These are phyloP conservation scores for Drosophila borborema DNA, from an alignment of 2,888 invertebrate species.

Conservation along the genomic window DNA sequence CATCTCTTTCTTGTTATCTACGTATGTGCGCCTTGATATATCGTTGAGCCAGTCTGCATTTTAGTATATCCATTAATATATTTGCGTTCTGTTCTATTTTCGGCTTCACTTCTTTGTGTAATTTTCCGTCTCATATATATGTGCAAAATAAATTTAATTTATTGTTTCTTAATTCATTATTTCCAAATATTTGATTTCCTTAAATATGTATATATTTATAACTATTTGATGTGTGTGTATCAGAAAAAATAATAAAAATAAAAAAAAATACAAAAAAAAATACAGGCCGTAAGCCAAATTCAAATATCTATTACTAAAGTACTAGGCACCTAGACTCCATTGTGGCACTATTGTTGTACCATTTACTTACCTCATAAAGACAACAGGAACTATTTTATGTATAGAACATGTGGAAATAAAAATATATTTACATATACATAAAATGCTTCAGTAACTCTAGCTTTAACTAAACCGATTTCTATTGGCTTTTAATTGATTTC, in stretches of 20 bases:
- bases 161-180: constrained; percentile 32
- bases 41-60: constrained; percentile 75
- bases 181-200: constrained; percentile 43
- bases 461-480: constrained; percentile 15
- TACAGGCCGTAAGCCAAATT: constrained; percentile 22
- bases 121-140: constrained; percentile 51
- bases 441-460: constrained; percentile 9
- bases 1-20: constrained; percentile 65
- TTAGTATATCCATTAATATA: constrained; percentile 50
- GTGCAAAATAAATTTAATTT: constrained; percentile 46
- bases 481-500: constrained; percentile 18
- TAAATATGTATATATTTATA: constrained; percentile 39
- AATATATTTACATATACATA: not conserved
- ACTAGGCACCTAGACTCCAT: constrained; percentile 54
- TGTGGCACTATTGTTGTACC: constrained; percentile 48
- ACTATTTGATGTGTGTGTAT: constrained; percentile 60
- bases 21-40: constrained; percentile 66
- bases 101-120: constrained; percentile 60
- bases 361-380: constrained; percentile 27
- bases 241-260: not conserved
- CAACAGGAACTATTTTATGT: constrained; percentile 11
- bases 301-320: constrained; percentile 12
- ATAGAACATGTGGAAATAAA: constrained; percentile 10
- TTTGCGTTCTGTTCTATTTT: constrained; percentile 42
- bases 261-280: not conserved